Evolutionary conservation across 2,888 invertebrate species (phyloP), one percentile per base, ranked within the genome.

Genomic region (Cephus nigrinus): DNA sequence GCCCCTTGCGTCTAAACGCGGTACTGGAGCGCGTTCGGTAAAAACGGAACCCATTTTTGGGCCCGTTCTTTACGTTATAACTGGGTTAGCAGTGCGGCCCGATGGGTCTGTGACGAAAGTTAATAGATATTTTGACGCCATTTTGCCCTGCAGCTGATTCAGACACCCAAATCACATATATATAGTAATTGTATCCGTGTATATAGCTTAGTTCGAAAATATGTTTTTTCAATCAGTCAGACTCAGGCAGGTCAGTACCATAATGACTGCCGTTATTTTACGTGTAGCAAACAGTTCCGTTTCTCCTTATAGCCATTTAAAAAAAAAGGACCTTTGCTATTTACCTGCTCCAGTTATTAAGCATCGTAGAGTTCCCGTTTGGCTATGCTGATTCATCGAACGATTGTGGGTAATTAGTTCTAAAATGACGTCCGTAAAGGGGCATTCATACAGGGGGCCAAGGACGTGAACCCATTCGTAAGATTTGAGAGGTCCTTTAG

Each of bases 401-500:
- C 30, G 34, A 77, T 77, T 74, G 77, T 68, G 30, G 31, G 31
- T 32, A 77, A 77, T 77, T 74, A 77, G 77, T 69, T 77, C 23
- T 30, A 33, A 69, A 74, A 77, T 69, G n/a, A 74, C 68, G 69
- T 74, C 73, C 40, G 73, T 36, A 55, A 76, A 55, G 55, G 73
- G 30, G 32, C 12, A 15, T 33, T 33, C 31, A 31, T 33, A 33
- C 71, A 71, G 34, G 33, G 34, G 75, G 77, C 77, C 40, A 77
- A 77, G 77, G 75, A 77, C 75, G 77, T 33, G 68, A 36, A 77
- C 40, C 69, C 73, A 40, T 55, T 55, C 55, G 55, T 55, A 55
- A 5, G 12, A 36, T 69, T 69, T 55, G 40, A 15, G 74, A 40
- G 77, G 77, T 69, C 75, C 71, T 31, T 77, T 23, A 23, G 71